Evolutionary conservation across 2,797 vertebrate species (phyloP).

Genomic region (Spinus olivaceus): DNA sequence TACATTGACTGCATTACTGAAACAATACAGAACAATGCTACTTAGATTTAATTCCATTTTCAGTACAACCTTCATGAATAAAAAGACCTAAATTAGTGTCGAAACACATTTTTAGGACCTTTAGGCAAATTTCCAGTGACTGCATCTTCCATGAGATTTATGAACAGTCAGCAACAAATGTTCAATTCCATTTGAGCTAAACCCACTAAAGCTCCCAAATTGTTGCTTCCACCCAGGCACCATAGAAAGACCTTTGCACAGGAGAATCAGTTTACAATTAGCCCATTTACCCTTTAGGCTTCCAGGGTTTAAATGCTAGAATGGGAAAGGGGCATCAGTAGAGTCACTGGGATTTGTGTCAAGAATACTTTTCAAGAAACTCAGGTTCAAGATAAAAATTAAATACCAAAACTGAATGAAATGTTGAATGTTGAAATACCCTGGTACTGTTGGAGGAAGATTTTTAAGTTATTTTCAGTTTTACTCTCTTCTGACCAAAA

Average conservation of each 20-base stretch:
- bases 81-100: background rate
- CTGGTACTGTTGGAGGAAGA: background rate
- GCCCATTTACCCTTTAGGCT: background rate
- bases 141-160: background rate
- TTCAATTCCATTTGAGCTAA: background rate
- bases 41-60: background rate
- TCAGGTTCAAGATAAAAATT: background rate
- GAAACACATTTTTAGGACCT: background rate
- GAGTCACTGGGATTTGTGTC: background rate
- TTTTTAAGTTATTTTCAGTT: background rate
- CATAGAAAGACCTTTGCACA: background rate
- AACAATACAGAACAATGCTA: background rate
- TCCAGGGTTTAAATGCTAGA: background rate
- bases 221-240: background rate
- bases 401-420: background rate
- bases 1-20: background rate
- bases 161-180: background rate
- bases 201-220: background rate
- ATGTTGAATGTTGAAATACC: background rate
- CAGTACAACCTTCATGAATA: background rate
- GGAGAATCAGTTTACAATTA: background rate
- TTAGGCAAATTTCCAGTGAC: background rate
- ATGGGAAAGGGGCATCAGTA: background rate
- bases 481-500: background rate
- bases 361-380: background rate